Conservation (phyloP, 1,140 invertebrate genomes). For the Delia radicum region DNA sequence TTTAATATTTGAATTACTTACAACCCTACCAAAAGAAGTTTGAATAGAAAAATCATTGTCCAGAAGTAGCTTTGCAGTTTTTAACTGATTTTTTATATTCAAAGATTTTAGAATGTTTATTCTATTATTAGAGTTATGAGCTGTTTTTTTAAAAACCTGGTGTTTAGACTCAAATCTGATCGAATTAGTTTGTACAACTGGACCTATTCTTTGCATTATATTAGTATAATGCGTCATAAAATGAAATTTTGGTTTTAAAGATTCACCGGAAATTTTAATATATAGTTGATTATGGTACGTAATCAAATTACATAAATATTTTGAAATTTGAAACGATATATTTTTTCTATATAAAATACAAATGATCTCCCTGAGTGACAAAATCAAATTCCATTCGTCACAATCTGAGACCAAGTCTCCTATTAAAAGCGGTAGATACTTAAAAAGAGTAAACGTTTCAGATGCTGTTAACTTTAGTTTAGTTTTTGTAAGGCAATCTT, state of each 20-base stretch:
- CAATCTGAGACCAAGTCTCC: neutral
- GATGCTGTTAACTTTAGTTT: neutral
- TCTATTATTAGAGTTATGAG: neutral
- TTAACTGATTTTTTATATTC: neutral
- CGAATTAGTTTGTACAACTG: neutral
- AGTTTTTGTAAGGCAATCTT: neutral
- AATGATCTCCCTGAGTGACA: slow-evolving; percentile 1
- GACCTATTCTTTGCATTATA: neutral
- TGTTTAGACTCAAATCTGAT: neutral
- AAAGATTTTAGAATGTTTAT: neutral
- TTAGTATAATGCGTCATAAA: slow-evolving; percentile 6
- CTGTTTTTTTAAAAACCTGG: neutral
- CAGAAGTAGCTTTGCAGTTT: neutral
- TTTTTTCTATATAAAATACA: neutral
- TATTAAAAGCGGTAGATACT: neutral
- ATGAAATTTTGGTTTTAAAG: slow-evolving; percentile 20
- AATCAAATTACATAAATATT: neutral
- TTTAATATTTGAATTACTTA: neutral
- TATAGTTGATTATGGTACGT: neutral
- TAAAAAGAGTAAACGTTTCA: slow-evolving; percentile 6
- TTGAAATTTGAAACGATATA: neutral
- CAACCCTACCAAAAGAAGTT: neutral
- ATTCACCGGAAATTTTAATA: neutral
- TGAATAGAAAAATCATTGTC: too few relatives aligned
- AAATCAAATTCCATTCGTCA: neutral